Evolutionary conservation across 2,888 invertebrate species (phyloP).

Genomic region (Pterobdella sp.): DNA sequence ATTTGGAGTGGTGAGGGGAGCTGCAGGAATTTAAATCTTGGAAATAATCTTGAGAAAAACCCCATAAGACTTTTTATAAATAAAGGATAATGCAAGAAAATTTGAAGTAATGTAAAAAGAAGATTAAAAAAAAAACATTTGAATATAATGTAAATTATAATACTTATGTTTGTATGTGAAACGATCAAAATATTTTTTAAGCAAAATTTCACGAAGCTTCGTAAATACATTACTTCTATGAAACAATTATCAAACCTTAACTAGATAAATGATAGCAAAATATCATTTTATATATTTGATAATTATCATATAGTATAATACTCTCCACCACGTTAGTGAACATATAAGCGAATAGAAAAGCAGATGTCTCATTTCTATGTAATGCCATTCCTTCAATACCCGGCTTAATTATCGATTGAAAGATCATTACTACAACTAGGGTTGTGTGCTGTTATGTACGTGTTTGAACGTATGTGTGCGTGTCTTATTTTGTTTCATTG

Average conservation of each 20-base stretch:
- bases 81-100: neutral
- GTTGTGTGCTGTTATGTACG: slow-evolving; percentile 10
- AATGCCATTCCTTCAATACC: slow-evolving; percentile 10
- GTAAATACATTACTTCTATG: too few relatives aligned
- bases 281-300: too few relatives aligned
- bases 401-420: neutral
- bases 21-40: neutral
- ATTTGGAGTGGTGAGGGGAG: neutral
- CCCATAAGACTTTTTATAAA: too few relatives aligned
- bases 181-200: too few relatives aligned
- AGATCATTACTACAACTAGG: neutral
- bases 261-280: too few relatives aligned
- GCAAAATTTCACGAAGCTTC: too few relatives aligned
- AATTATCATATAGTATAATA: too few relatives aligned
- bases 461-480: neutral
- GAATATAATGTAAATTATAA: too few relatives aligned
- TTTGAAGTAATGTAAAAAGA: neutral
- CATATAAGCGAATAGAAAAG: neutral
- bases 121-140: neutral
- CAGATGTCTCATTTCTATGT: slow-evolving; percentile 4
- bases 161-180: too few relatives aligned
- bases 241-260: too few relatives aligned
- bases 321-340: too few relatives aligned
- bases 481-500: neutral
- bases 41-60: neutral